Base-by-base conservation (phyloP, 2,113 vertebrate genomes). In the Alces alces region DNA sequence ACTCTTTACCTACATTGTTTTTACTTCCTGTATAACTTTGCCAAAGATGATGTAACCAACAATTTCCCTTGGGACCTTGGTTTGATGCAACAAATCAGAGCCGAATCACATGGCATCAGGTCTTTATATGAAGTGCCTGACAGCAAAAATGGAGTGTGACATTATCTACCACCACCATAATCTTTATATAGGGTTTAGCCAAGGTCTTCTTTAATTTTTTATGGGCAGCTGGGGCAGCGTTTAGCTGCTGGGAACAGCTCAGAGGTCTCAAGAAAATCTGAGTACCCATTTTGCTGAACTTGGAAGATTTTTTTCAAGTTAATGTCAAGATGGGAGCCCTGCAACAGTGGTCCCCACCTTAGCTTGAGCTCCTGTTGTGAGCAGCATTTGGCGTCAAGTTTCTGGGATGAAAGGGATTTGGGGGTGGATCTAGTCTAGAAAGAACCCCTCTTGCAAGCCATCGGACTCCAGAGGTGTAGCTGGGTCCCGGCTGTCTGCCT, bases 1-100 rank as follows among this genome's bases (percentile, higher is more conserved):
- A 99, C 99, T 99, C 99, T 99, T 99, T 98, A 87, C 99, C 99
- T 55, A 99, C 99, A 13, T 99, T 99, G 99, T 99, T 98, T 99
- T 99, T 93, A 99, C 99, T 98, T 99, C 99, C 98, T 99, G 99
- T 98, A 99, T 99, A 87, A 99, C 99, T 1, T 99, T 99, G 95
- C 99, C 99, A 92, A 99, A 99, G 45, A 99, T 98, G 6, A 99
- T 99, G 98, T 99, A 99, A 96, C 99, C 99, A 2, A 99, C 99
- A 52, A 98, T 98, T 5, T 99, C 99, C 97, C 98, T 99, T 0
- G 99, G 99, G 50, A 99, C 6, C 0, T 82, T 98, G 1, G 99
- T 99, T 83, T 91, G 98, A 89, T 98, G 98, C 94, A 99, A 98
- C 64, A 99, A 96, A 82, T 28, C 2, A 1, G 3, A 55, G 54